Base-by-base conservation (phyloP, 2,797 vertebrate genomes). In the Dipus sagitta region DNA sequence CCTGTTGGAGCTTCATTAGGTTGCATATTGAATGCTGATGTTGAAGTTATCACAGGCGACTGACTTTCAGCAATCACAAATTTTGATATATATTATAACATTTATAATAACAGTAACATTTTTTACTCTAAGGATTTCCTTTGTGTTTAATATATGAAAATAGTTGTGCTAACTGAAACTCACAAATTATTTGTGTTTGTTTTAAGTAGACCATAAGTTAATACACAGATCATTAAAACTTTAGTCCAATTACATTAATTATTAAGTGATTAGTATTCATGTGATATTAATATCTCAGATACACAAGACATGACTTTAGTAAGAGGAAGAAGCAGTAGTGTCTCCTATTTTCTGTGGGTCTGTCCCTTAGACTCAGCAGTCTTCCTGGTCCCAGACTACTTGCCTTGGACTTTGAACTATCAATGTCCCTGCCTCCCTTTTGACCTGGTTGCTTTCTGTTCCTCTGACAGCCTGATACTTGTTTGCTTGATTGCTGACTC, bases 401-500 rank as follows among this genome's bases (percentile, higher is more conserved):
- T 95, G 47, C 26, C 47, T 85, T 91, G 86, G 77, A 93, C 80
- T 97, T 96, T 85, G 64, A 42, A 82, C 52, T 68, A 72, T 70
- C 34, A 68, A 79, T 87, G 32, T 88, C 32, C 47, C 75, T 76
- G 47, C 34, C 54, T 95, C 94, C 75, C 67, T 90, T 94, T 96
- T 95, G 67, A 91, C 70, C 92, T 92, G 15, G 62, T 79, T 52
- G 30, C 89, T 92, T 95, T 88, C 60, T 92, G 38, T 83, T 95
- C 92, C 38, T 89, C 64, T 80, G 32, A 92, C 1, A 85, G 82
- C 76, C 87, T 92, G 38, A 80, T 84, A 71, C 58, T 64, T 96
- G 79, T 93, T 95, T 58, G 93, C 72, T 83, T 71, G 30, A 88
- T 95, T 82, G 82, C 87, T 96, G 83, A 96, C 94, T 90, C 82